phyloP scores from a whole-genome alignment of 2,888 invertebrate genomes.

The Drosophila parthenogenetica region DNA sequence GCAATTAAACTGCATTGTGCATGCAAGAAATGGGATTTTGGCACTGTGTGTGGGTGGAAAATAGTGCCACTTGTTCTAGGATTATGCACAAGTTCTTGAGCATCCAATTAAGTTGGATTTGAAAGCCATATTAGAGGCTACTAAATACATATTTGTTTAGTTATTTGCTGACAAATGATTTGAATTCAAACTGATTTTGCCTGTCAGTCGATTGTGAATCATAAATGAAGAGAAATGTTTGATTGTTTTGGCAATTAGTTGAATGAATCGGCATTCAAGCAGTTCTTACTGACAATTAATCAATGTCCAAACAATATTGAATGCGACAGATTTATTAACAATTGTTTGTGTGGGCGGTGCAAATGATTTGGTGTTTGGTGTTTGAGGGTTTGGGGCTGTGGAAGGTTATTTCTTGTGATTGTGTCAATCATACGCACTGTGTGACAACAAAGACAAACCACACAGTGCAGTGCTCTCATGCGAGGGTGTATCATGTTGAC shows the following conservation, averaged over 20 bases:
- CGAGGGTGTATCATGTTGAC: conserved; percentile 8
- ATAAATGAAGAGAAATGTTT: conserved; percentile 25
- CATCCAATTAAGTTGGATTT: no score
- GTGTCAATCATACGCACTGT: conserved; percentile 75
- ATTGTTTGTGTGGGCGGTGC: no score
- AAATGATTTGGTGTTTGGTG: not conserved
- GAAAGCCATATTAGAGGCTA: no score
- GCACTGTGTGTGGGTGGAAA: not conserved
- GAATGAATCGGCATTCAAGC: conserved; percentile 32
- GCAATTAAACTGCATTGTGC: conserved; percentile 48
- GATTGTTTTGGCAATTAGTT: conserved; percentile 50
- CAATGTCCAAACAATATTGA: conserved; percentile 65
- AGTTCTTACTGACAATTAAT: conserved; percentile 66
- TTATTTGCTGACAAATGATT: not conserved
- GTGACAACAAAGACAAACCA: conserved; percentile 35
- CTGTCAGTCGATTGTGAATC: conserved; percentile 14
- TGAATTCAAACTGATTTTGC: conserved; percentile 23
- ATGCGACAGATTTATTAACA: conserved; percentile 19
- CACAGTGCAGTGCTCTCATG: conserved; percentile 32
- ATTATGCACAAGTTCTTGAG: no score
- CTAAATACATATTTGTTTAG: no score
- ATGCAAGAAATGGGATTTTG: conserved; percentile 8
- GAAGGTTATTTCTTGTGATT: conserved; percentile 21
- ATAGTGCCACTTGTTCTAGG: no score
- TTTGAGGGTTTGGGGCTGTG: not conserved